phyloP scores from a whole-genome alignment of 2,888 invertebrate genomes.

The Carterocephalus palaemon region DNA sequence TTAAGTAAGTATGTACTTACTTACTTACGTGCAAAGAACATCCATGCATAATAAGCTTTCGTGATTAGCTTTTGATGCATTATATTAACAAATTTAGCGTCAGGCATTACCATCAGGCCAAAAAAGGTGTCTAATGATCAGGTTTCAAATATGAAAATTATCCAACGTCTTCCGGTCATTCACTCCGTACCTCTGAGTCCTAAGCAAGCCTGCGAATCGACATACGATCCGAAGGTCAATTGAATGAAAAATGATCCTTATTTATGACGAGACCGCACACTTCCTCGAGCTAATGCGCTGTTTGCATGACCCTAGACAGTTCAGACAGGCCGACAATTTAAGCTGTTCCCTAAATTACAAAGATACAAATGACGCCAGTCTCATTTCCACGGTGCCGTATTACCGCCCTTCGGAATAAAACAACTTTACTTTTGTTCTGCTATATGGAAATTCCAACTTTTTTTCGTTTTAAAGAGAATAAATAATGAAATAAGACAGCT shows the following conservation, averaged over 20 bases:
- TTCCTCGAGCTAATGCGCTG: constrained; percentile 23
- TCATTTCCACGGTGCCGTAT: too few relatives aligned
- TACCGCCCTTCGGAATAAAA: too few relatives aligned
- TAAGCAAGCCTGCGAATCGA: constrained; percentile 38
- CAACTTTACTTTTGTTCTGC: too few relatives aligned
- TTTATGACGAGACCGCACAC: constrained; percentile 24
- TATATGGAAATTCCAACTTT: too few relatives aligned
- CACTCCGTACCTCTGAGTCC: constrained; percentile 45
- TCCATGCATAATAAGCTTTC: too few relatives aligned
- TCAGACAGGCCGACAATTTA: constrained; percentile 14
- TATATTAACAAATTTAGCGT: constrained; percentile 45
- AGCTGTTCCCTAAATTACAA: constrained; percentile 4
- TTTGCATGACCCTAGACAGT: constrained; percentile 20
- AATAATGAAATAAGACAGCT: too few relatives aligned
- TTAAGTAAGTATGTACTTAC: too few relatives aligned
- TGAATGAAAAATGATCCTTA: constrained; percentile 27
- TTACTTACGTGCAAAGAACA: too few relatives aligned
- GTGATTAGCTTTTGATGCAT: too few relatives aligned
- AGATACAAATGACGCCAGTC: too few relatives aligned
- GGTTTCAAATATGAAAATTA: constrained; percentile 57
- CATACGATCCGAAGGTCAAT: constrained; percentile 30
- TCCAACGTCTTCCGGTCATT: constrained; percentile 50
- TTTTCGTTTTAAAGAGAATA: too few relatives aligned
- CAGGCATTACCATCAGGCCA: constrained; percentile 49
- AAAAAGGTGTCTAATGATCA: constrained; percentile 58